A percentile compares a stretch with the other conserved stretches of the same genome.
These are phyloP conservation scores for Hybos culiciformis DNA, from an alignment of 2,888 invertebrate species.

Conservation along the genomic window DNA sequence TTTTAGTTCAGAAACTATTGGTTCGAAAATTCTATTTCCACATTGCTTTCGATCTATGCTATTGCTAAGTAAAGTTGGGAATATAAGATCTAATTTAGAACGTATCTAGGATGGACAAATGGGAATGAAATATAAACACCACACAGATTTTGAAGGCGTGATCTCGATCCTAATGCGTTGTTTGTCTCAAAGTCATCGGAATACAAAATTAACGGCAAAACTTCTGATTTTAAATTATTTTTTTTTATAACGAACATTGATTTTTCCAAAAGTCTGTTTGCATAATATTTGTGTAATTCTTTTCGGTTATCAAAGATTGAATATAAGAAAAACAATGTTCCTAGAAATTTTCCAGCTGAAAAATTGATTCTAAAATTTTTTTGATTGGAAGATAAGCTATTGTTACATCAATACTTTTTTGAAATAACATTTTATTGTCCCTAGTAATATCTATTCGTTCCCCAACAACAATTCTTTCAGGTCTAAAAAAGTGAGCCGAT, in stretches of 20 bases:
- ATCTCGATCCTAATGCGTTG: slow-evolving; percentile 8
- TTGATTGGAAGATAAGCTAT: no score
- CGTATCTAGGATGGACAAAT: background rate
- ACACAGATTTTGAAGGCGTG: slow-evolving; percentile 10
- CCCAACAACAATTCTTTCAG: no score
- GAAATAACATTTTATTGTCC: no score
- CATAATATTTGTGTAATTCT: no score
- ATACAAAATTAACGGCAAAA: slow-evolving; percentile 5
- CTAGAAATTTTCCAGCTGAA: no score
- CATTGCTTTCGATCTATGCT: slow-evolving; percentile 9
- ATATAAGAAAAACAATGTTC: no score
- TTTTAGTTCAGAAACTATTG: slow-evolving; percentile 2
- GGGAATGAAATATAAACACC: slow-evolving; percentile 7
- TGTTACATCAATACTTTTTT: no score
- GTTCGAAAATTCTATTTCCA: slow-evolving; percentile 9
- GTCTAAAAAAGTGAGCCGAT: no score
- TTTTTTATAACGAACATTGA: background rate
- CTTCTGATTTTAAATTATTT: background rate
- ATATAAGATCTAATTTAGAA: slow-evolving; percentile 5
- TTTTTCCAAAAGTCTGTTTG: background rate
- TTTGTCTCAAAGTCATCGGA: slow-evolving; percentile 9
- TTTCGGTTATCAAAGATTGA: no score
- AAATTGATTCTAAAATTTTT: no score
- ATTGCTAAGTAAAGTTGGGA: slow-evolving; percentile 7
- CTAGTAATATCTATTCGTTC: no score